Percentiles rank a stretch among this genome's conserved stretches.
Conservation (phyloP, 1,140 invertebrate genomes). For the Macrosteles quadrilineatus region DNA sequence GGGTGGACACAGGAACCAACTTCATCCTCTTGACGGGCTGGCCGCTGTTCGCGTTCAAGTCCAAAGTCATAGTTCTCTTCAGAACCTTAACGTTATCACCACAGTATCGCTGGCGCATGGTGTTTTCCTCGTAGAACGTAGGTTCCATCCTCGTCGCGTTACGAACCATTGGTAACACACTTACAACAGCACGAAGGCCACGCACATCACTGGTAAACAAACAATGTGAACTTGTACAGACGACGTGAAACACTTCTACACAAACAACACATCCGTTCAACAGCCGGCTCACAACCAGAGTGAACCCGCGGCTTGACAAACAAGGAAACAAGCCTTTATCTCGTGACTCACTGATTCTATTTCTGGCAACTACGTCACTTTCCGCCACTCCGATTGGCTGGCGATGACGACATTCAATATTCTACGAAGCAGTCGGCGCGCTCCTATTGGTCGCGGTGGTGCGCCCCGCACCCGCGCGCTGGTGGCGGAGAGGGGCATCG, state of each 20-base stretch:
- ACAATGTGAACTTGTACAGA: neutral
- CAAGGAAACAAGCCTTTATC: constrained; percentile 55
- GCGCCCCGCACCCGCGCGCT: neutral
- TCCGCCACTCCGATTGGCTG: constrained; percentile 45
- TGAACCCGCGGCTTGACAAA: constrained; percentile 50
- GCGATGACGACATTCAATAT: constrained; percentile 45
- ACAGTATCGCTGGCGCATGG: constrained; percentile 28
- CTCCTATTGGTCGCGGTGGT: constrained; percentile 16
- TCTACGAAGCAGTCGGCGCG: constrained; percentile 39
- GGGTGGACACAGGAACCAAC: constrained; percentile 47
- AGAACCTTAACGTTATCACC: constrained; percentile 52
- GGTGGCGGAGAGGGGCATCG: neutral
- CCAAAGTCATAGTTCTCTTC: constrained; percentile 76
- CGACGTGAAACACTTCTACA: neutral
- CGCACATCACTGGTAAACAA: constrained; percentile 30
- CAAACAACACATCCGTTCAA: constrained; percentile 36
- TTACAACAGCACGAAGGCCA: neutral
- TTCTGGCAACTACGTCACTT: constrained; percentile 53
- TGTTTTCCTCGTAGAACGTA: constrained; percentile 61
- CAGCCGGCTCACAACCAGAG: constrained; percentile 49
- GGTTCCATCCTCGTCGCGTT: constrained; percentile 57
- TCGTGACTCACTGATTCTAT: constrained; percentile 54
- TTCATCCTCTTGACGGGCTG: constrained; percentile 56
- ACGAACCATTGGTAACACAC: constrained; percentile 46
- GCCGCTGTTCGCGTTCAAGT: constrained; percentile 63